A percentile compares a stretch with the other conserved stretches of the same genome.
phyloP scores from a whole-genome alignment of 2,113 vertebrate species.

The Puntigrus tetrazona region DNA sequence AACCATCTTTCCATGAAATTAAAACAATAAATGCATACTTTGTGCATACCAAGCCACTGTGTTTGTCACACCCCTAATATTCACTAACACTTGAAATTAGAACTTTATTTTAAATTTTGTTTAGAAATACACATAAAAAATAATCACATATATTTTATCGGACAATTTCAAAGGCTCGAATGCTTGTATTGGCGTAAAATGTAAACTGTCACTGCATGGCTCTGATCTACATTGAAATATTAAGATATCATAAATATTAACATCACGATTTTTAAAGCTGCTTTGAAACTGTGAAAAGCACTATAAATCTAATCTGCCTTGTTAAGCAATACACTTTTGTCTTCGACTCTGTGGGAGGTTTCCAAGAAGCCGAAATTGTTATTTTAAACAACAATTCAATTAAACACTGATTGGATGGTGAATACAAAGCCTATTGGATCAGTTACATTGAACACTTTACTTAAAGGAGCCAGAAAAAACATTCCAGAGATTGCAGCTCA shows the following conservation, averaged over 20 bases:
- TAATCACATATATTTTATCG: no score
- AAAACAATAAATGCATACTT: no score
- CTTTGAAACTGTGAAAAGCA: background rate
- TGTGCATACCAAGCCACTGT: no score
- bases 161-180: background rate
- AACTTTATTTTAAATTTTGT: no score
- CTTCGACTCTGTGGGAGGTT: constrained; percentile 17
- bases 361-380: constrained; percentile 39
- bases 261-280: background rate
- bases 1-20: no score
- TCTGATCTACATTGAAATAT: background rate
- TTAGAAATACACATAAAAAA: no score
- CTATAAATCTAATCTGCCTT: background rate
- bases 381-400: constrained; percentile 40
- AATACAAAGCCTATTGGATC: constrained; percentile 51
- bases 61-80: no score
- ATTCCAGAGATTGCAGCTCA: constrained; percentile 58
- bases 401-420: constrained; percentile 50
- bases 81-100: no score
- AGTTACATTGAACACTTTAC: constrained; percentile 49
- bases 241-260: background rate
- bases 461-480: constrained; percentile 51
- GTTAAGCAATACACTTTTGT: background rate
- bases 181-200: background rate
- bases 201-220: background rate